These are phyloP conservation scores for Botia kubotai DNA, from an alignment of 2,797 vertebrate species.

Conservation along the genomic window DNA sequence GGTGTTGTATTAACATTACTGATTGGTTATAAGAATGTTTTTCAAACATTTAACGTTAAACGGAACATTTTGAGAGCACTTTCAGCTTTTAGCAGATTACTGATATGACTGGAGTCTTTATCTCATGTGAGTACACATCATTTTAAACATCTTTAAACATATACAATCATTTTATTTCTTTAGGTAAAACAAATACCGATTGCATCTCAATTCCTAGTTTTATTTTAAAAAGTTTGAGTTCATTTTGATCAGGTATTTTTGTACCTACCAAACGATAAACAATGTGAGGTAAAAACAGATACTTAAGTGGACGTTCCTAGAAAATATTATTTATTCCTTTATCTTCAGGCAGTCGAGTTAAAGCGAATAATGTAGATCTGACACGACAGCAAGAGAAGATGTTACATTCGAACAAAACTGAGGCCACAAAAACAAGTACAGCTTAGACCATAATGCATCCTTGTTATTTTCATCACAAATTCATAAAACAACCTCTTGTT, in stretches of 20 bases:
- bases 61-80: too few relatives aligned
- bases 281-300: background rate
- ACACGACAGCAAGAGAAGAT: background rate
- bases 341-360: background rate
- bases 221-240: too few relatives aligned
- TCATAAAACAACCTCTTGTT: conserved; percentile 11
- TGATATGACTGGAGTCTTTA: background rate
- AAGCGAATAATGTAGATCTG: background rate
- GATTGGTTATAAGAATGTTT: too few relatives aligned
- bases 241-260: background rate
- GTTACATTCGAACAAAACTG: background rate
- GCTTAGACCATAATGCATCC: background rate
- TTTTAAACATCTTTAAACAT: background rate
- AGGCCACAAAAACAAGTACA: background rate
- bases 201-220: too few relatives aligned
- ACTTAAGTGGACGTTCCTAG: background rate
- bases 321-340: background rate
- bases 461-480: conserved; percentile 17
- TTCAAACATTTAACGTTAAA: too few relatives aligned
- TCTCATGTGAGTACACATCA: background rate
- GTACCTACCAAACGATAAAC: background rate
- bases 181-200: background rate
- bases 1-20: too few relatives aligned
- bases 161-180: background rate
- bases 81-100: too few relatives aligned